A percentile compares a stretch with the other conserved stretches of the same genome.
Conservation (phyloP, 2,113 vertebrate species). For the Oryctolagus cuniculus region mOryCun1.1 NC_091433.1:128365501-128366000, state of each 20-base stretch:
- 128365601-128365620: too few species aligned
- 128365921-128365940: not conserved
- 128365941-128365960: not conserved
- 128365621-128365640: too few species aligned
- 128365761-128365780: not conserved
- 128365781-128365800: not conserved
- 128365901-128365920: not conserved
- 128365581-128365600: too few species aligned
- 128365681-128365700: conserved; percentile 34
- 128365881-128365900: not conserved
- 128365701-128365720: not conserved
- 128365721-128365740: not conserved
- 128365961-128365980: not conserved
- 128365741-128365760: conserved; percentile 31
- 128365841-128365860: not conserved
- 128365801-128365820: conserved; percentile 34
- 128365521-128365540: too few species aligned
- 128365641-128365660: not conserved
- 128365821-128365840: not conserved
- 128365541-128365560: too few species aligned
- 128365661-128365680: not conserved
- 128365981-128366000: not conserved
- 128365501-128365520: too few species aligned
- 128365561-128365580: too few species aligned
- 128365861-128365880: not conserved